phyloP scores from a whole-genome alignment of 2,797 vertebrate genomes.

The Paramormyrops hopkinsi region DNA sequence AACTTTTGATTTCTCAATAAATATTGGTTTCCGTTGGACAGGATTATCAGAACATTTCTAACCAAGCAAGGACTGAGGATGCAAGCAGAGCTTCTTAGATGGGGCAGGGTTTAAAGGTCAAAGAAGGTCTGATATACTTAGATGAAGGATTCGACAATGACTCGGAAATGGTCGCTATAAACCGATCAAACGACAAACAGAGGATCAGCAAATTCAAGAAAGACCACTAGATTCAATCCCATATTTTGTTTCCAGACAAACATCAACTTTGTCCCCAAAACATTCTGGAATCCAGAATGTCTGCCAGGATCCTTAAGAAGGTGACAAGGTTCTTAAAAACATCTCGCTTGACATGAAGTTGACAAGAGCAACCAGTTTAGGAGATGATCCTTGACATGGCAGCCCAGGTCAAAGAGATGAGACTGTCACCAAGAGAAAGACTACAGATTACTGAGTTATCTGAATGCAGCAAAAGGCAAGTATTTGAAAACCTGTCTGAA shows the following conservation, averaged over 20 bases:
- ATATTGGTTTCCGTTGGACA: neutral
- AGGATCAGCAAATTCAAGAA: neutral
- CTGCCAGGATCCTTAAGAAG: neutral
- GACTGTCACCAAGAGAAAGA: neutral
- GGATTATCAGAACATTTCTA: neutral
- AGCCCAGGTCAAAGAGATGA: neutral
- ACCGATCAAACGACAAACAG: neutral
- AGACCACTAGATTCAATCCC: neutral
- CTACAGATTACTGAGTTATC: neutral
- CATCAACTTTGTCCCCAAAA: neutral
- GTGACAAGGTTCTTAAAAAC: neutral
- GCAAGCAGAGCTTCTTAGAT: neutral
- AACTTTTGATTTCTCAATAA: neutral
- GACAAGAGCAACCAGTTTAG: neutral
- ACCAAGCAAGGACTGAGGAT: neutral
- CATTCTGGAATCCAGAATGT: neutral
- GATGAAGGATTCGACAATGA: neutral
- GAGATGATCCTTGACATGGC: neutral
- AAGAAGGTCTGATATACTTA: neutral
- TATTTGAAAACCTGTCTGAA: neutral
- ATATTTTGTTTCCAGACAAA: neutral
- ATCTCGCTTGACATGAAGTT: neutral
- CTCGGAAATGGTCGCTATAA: neutral
- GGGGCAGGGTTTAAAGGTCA: slow-evolving; percentile 2
- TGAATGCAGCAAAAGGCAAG: neutral